Base-by-base conservation (phyloP, 2,797 vertebrate genomes). In the Oryzias dopingdopingensis region DNA sequence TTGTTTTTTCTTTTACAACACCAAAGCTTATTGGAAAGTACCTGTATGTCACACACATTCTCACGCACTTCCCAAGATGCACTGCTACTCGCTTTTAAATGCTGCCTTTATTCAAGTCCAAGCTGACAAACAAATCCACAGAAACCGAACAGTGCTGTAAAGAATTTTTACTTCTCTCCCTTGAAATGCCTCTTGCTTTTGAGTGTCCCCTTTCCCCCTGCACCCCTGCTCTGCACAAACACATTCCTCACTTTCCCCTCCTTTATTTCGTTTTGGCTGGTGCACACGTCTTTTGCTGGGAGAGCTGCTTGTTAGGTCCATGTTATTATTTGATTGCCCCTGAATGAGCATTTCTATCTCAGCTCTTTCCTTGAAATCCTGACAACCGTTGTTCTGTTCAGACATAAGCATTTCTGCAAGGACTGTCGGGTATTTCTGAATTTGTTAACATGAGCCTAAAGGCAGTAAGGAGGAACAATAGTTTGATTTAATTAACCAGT, bases 151-250 rank as follows among this genome's bases (percentile, higher is more conserved):
- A 16, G 67, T 5, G 48, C 61, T 50, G 42, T 65, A 66, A 87
- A 77, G 81, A 88, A 88, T 89, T 73, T 37, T 37, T 80, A 72
- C 80, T 79, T 74, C 58, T 69, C 58, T 74, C 51, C 55, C 52
- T 62, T 75, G 14, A 56, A 67, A 64, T 56, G 69, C 52, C 51
- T 37, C 18, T 49, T 67, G 44, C 37, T 47, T 43, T 50, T 56
- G 14, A 75, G 64, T 20, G 12, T 49, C 26, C 73, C 59, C 60
- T 77, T 74, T 74, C 54, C 70, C 40, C 54, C 40, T 29, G 23
- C 18, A 15, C 43, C 52, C 17, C 59, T n/a, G 4, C 42, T 52
- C 62, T 58, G 74, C 65, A 65, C 73, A 74, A 75, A 74, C 59
- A 67, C 79, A 77, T 77, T 82, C 76, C 67, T 67, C 42, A 49